A percentile compares a stretch with the other conserved stretches of the same genome.
Conservation (phyloP, 2,797 vertebrate species). For the Acrossocheilus fasciatus region DNA sequence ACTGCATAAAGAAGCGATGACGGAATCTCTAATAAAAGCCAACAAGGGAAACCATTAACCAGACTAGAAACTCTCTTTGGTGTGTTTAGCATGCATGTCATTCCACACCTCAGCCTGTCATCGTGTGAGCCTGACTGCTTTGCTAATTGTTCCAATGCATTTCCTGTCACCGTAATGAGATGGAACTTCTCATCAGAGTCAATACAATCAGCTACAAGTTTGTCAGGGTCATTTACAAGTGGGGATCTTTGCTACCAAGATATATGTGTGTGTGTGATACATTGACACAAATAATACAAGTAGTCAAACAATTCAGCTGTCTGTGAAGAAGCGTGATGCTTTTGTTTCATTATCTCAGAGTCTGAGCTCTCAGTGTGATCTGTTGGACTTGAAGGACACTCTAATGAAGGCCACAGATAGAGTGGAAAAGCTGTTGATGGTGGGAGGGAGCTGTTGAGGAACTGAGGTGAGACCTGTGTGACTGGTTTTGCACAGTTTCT, state of each 20-base stretch:
- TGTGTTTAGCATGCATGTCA: not conserved
- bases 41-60: not conserved
- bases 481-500: slow-evolving; percentile 45
- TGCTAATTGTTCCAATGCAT: slow-evolving; percentile 25
- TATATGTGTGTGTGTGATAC: not conserved
- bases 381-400: slow-evolving; percentile 3
- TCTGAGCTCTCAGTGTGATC: not conserved
- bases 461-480: slow-evolving; percentile 28
- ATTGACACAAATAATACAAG: not conserved
- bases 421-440: slow-evolving; percentile 2
- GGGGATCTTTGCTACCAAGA: slow-evolving; percentile 1
- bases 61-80: not conserved
- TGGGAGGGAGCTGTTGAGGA: not conserved
- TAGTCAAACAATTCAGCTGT: not conserved
- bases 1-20: slow-evolving; percentile 1
- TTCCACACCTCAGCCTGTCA: not conserved
- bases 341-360: slow-evolving; percentile 6
- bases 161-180: slow-evolving; percentile 55
- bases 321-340: not conserved
- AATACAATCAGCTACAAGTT: slow-evolving; percentile 33
- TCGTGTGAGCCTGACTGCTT: not conserved
- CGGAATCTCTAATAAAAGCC: slow-evolving; percentile 14
- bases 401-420: slow-evolving; percentile 36
- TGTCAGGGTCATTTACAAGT: slow-evolving; percentile 41
- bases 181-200: slow-evolving; percentile 47